Conservation (phyloP, 2,888 invertebrate species). For the Ptycholaimellus sp. region DNA sequence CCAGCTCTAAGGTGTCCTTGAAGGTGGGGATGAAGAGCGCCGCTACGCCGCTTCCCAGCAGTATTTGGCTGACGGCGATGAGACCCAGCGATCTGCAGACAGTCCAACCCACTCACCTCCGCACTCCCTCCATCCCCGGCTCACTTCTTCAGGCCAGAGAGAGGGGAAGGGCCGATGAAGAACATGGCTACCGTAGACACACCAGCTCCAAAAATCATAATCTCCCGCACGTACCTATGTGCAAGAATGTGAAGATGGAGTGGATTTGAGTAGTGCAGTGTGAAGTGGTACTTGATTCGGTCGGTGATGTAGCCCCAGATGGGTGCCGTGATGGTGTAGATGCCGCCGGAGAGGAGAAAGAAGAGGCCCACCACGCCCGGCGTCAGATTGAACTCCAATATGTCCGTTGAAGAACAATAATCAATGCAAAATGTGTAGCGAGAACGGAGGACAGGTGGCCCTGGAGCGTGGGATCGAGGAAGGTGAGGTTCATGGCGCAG, state of each 20-base stretch:
- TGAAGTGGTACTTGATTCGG: not conserved
- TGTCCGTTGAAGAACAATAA: not conserved
- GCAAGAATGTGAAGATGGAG: too few species aligned
- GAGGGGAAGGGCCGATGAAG: conserved; percentile 23
- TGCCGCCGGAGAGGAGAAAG: conserved; percentile 22
- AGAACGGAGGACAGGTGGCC: conserved; percentile 45
- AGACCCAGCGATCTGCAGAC: conserved; percentile 35
- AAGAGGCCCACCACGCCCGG: conserved; percentile 22
- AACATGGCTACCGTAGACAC: conserved; percentile 20
- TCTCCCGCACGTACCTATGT: too few species aligned
- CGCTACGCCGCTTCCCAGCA: conserved; percentile 58
- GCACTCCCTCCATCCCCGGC: too few species aligned
- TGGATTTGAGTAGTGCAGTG: too few species aligned
- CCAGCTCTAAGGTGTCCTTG: conserved; percentile 51
- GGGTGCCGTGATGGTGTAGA: conserved; percentile 19
- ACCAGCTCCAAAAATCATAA: conserved; percentile 21
- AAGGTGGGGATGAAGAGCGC: conserved; percentile 63
- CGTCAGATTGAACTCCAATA: conserved; percentile 17
- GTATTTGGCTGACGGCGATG: conserved; percentile 39
- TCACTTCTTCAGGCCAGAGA: conserved; percentile 16
- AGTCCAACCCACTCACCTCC: not conserved
- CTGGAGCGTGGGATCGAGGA: conserved; percentile 63
- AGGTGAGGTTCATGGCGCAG: conserved; percentile 30
- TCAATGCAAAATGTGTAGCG: not conserved
- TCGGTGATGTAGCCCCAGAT: conserved; percentile 23